phyloP scores from a whole-genome alignment of 1,140 invertebrate genomes.

The Brachionus rubens region DNA sequence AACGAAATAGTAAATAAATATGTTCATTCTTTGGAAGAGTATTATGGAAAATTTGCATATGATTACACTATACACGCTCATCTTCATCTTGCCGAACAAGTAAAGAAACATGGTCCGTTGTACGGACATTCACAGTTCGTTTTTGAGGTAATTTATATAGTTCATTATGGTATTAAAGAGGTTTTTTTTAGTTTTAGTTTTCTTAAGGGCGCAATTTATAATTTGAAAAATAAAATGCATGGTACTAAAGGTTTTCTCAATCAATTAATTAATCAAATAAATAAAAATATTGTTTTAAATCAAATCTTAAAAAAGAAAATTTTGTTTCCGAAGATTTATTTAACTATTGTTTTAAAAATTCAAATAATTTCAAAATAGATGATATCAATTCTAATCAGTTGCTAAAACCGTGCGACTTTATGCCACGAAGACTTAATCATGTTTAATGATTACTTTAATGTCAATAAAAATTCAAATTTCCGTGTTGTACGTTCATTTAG shows the following conservation, averaged over 20 bases:
- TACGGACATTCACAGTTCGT: slow-evolving; percentile 29
- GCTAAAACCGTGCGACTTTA: background rate
- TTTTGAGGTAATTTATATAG: background rate
- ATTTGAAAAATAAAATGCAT: background rate
- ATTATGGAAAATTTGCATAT: background rate
- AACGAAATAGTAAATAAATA: background rate
- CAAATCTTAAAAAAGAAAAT: background rate
- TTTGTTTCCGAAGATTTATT: background rate
- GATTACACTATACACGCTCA: slow-evolving; percentile 3
- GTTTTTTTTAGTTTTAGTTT: background rate
- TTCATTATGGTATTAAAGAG: background rate
- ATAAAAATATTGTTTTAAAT: background rate
- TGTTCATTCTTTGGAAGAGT: background rate
- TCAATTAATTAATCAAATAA: background rate
- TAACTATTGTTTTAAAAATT: background rate
- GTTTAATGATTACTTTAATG: background rate
- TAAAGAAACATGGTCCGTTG: background rate
- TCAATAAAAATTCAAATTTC: background rate
- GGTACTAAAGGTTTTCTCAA: background rate
- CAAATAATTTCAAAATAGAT: background rate
- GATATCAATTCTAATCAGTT: background rate
- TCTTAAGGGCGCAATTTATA: background rate
- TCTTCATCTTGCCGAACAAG: background rate
- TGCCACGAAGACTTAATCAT: background rate
- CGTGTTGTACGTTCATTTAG: no score